Evolutionary conservation across 2,797 vertebrate genomes (phyloP), one percentile per base, ranked within the genome.

Genomic region (Tiaroga cobitis): DNA sequence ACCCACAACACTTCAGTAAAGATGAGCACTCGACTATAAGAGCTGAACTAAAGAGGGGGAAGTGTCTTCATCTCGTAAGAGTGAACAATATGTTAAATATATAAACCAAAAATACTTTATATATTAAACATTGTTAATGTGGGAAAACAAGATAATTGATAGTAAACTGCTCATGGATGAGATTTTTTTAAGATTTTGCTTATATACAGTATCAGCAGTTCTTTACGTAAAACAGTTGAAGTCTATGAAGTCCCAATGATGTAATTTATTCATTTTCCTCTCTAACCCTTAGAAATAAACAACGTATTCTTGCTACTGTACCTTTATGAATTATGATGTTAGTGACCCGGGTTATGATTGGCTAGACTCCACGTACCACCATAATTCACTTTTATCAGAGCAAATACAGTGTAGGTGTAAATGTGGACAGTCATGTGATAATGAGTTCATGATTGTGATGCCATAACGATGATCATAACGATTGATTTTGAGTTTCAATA

Each of bases 1-100:
- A 39, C 75, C 34, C 39, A 79, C 61, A 79, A 24, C 59, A 65
- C 56, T 79, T 78, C 54, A 61, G 24, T 59, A 39, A 24, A 9
- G 37, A 69, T 15, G 24, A 73, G 56, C 54, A 46, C 68, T 82
- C 7, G 0, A 73, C 37, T 32, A 10, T 78, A 19, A 73, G 51
- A 61, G 37, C 8, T 19, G n/a, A 41, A 65, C 2, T 63, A 46
- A 7, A 79, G n/a, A 79, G 9, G 19, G 1, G 41, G 19, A 63
- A 18, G 76, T 21, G 9, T 61, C 51, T n/a, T n/a, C n/a, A n/a
- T 32, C 24, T 43, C 7, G 1, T 16, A 8, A 49, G 34, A 21
- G 43, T 19, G 43, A 74, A 51, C 43, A 32, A 29, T 74, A 51
- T 74, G 46, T 51, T 32, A 51, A 74, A 29, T 49, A 49, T 16